A percentile compares a stretch with the other conserved stretches of the same genome.
Conservation (phyloP, 2,113 vertebrate genomes). For the Hippocampus barbouri region DNA sequence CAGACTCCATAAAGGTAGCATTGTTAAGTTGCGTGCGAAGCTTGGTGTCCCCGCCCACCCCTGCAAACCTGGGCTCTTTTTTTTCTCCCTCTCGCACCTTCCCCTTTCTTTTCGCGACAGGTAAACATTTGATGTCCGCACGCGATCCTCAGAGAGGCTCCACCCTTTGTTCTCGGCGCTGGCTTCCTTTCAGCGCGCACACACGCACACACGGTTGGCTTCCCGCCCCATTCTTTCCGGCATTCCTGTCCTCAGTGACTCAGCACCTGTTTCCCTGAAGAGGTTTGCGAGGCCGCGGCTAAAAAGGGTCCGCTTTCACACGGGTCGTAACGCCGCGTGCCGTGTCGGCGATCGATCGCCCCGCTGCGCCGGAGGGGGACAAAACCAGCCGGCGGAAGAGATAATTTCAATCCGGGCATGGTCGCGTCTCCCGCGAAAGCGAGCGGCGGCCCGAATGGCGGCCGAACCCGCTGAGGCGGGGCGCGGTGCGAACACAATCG, state of each 20-base stretch:
- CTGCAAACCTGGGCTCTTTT: slow-evolving; percentile 79
- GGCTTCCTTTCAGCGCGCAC: slow-evolving; percentile 51
- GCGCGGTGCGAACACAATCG: slow-evolving; percentile 66
- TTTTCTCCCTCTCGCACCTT: slow-evolving; percentile 69
- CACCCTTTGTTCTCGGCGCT: slow-evolving; percentile 63
- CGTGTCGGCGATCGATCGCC: neutral
- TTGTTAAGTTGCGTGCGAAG: slow-evolving; percentile 93
- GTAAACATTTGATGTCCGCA: slow-evolving; percentile 72
- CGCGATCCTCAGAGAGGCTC: slow-evolving; percentile 73
- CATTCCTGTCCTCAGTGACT: slow-evolving; percentile 72
- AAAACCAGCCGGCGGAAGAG: slow-evolving; percentile 5
- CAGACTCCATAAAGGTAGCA: slow-evolving; percentile 82
- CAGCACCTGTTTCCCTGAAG: slow-evolving; percentile 67
- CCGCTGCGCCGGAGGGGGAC: neutral
- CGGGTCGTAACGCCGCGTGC: too few relatives aligned
- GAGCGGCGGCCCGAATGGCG: slow-evolving; percentile 61
- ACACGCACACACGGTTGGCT: slow-evolving; percentile 29
- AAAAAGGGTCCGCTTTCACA: neutral
- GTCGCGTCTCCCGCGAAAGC: slow-evolving; percentile 48
- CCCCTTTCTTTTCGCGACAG: slow-evolving; percentile 76
- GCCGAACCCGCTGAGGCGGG: slow-evolving; percentile 35
- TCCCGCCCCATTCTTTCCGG: slow-evolving; percentile 63
- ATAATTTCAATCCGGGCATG: slow-evolving; percentile 68
- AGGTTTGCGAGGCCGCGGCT: neutral
- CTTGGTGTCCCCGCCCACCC: slow-evolving; percentile 78